Conservation (phyloP, 2,888 invertebrate species). For the Julus scanicus region DNA sequence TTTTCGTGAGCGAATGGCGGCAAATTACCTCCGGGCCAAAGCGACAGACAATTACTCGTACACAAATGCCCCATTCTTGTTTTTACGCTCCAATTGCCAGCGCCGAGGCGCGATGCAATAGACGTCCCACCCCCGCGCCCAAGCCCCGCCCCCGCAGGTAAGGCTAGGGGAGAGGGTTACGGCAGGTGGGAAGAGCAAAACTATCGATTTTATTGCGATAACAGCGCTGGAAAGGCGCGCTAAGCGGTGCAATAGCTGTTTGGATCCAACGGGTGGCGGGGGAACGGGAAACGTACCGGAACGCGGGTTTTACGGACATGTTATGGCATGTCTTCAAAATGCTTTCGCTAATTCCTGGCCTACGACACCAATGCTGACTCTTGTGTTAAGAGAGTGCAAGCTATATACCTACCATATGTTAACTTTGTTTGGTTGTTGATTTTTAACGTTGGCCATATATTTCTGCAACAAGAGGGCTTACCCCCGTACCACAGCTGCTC, state of each 20-base stretch:
- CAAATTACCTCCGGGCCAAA: slow-evolving; percentile 37
- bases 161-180: not conserved
- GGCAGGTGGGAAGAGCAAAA: not conserved
- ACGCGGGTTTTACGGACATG: too few relatives aligned
- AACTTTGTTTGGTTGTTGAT: too few relatives aligned
- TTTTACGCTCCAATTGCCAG: slow-evolving; percentile 32
- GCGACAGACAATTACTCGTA: slow-evolving; percentile 44
- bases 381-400: too few relatives aligned
- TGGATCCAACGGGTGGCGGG: too few relatives aligned
- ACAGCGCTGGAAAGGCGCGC: not conserved
- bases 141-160: not conserved
- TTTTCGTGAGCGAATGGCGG: not conserved
- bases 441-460: too few relatives aligned
- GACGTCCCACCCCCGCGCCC: not conserved
- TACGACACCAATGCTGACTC: too few relatives aligned
- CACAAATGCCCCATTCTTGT: slow-evolving; percentile 30
- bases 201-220: not conserved
- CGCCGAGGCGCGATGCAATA: not conserved
- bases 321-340: too few relatives aligned
- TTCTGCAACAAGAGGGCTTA: too few relatives aligned
- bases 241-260: not conserved
- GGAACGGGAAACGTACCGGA: too few relatives aligned
- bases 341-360: too few relatives aligned
- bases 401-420: too few relatives aligned
- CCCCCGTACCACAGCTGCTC: too few relatives aligned